These are phyloP conservation scores for Nemapogon koenigi DNA, from an alignment of 2,888 invertebrate species.

Conservation along the genomic window DNA sequence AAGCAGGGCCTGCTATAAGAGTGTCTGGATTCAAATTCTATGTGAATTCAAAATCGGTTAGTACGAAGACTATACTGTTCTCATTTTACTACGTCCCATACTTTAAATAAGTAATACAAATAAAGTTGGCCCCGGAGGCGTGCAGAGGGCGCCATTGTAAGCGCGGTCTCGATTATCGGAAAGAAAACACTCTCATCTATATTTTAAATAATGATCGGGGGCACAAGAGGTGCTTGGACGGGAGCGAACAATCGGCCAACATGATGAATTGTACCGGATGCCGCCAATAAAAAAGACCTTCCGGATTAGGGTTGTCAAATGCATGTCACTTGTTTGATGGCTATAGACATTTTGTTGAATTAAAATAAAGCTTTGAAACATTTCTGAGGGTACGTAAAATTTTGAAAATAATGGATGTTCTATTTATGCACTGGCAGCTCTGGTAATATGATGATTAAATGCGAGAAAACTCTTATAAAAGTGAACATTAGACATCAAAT, in stretches of 20 bases:
- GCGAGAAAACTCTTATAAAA: too few relatives aligned
- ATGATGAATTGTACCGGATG: slow-evolving; percentile 52
- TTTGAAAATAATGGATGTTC: too few relatives aligned
- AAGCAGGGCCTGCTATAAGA: too few relatives aligned
- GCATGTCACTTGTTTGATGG: neutral
- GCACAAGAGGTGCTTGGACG: slow-evolving; percentile 25
- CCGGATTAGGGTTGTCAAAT: slow-evolving; percentile 31
- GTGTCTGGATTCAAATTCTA: too few relatives aligned
- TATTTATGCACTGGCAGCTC: too few relatives aligned
- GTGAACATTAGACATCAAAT: too few relatives aligned
- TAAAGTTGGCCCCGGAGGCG: slow-evolving; percentile 35
- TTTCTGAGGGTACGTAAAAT: too few relatives aligned
- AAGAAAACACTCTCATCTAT: slow-evolving; percentile 65
- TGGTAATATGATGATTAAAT: too few relatives aligned
- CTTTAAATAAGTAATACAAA: slow-evolving; percentile 63
- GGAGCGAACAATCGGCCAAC: slow-evolving; percentile 39
- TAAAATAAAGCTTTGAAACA: neutral
- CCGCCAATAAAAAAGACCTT: slow-evolving; percentile 38
- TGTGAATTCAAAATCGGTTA: neutral
- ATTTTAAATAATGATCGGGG: slow-evolving; percentile 63
- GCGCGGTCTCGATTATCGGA: slow-evolving; percentile 57
- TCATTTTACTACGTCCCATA: too few relatives aligned
- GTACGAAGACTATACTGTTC: slow-evolving; percentile 8
- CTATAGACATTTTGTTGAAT: neutral
- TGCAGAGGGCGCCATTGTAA: slow-evolving; percentile 48